A percentile compares a stretch with the other conserved stretches of the same genome.
phyloP scores from a whole-genome alignment of 2,113 vertebrate genomes.

The Tor tambroides region DNA sequence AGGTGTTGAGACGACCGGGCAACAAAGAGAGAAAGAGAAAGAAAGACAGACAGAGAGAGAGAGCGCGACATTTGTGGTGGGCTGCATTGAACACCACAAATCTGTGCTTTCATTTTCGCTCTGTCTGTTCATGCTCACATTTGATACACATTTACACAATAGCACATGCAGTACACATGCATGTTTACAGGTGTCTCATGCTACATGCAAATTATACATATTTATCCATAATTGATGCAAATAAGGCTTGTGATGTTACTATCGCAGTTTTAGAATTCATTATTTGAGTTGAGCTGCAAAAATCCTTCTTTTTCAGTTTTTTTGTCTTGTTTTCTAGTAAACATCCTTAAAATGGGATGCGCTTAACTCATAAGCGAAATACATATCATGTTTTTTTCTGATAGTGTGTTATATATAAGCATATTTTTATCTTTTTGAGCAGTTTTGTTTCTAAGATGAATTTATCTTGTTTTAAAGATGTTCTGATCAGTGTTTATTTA shows the following conservation, averaged over 20 bases:
- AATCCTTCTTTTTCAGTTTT: no score
- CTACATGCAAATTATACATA: not conserved
- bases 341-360: not conserved
- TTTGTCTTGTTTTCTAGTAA: not conserved
- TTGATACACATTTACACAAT: not conserved
- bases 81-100: conserved; percentile 43
- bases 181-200: not conserved
- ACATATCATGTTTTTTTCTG: not conserved
- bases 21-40: conserved; percentile 24
- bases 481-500: no score
- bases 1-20: conserved; percentile 38
- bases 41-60: not conserved
- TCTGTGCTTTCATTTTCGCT: conserved; percentile 68
- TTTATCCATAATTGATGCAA: not conserved
- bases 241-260: not conserved
- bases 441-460: not conserved
- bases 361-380: not conserved
- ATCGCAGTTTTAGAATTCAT: not conserved
- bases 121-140: conserved; percentile 19
- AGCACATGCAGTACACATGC: not conserved
- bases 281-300: not conserved
- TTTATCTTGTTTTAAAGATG: not conserved
- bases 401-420: not conserved
- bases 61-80: not conserved
- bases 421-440: not conserved